Evolutionary conservation across 2,113 vertebrate genomes (phyloP), one percentile per base, ranked within the genome.

Genomic region (Struthio camelus): DNA sequence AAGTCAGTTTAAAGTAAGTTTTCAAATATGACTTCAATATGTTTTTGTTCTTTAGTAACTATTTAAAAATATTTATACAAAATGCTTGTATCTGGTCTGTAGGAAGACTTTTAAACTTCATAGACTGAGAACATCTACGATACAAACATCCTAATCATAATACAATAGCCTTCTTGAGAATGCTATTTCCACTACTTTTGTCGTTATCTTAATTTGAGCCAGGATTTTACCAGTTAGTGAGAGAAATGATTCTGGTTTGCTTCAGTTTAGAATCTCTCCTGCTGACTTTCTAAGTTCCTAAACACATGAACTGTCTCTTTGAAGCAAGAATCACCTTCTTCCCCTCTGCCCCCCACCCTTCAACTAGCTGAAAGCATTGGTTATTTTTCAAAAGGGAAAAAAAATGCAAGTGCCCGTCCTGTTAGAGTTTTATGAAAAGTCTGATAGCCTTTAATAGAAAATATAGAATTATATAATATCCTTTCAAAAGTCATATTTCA

Each of bases 61-160:
- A 91, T 94, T 95, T 95, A 18, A 42, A 95, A 94, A 94, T 91
- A 76, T 96, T 96, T 96, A 87, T 69, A 85, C 40, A 91, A 58
- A 85, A 85, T 91, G 38, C 50, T 62, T 85, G 61, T 88, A 86
- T 90, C 76, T 95, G 58, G 15, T 82, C 67, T 77, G n/a, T 77
- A 92, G 42, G 59, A 93, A 91, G 46, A 89, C 40, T 79, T 79
- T 30, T 72, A 70, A 95, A 80, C 2, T 1, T 75, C 59, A 75
- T 27, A 77, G 48, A 50, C 5, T 28, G 58, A 87, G 66, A n/a
- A 10, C 59, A 30, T 67, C 48, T 87, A 32, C 27, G 17, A 27
- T 22, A 81, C 53, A 91, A 82, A 61, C 50, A 73, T 54, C 10
- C 38, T 80, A 62, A 87, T 72, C 40, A 66, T 42, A 58, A 23